Percentiles rank a stretch among this genome's conserved stretches.
These are phyloP conservation scores for Tetrax tetrax DNA, from an alignment of 2,113 vertebrate species.

Conservation along the genomic window DNA sequence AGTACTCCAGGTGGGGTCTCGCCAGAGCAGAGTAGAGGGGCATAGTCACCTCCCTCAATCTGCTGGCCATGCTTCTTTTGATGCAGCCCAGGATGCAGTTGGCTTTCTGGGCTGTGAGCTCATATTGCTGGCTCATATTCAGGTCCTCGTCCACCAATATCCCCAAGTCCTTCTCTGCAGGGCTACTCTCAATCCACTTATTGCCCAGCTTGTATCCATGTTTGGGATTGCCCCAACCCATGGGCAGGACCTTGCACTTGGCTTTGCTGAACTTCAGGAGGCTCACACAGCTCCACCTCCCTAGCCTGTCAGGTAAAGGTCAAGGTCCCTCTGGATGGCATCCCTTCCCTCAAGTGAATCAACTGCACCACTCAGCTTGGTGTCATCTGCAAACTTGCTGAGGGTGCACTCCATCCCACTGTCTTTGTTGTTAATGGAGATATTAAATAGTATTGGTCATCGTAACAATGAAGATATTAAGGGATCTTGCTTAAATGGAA, in stretches of 20 bases:
- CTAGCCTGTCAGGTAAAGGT: too few species aligned
- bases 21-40: background rate
- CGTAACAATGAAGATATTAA: background rate
- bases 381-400: background rate
- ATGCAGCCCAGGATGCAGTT: fast-evolving
- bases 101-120: background rate
- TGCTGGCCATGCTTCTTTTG: fast-evolving
- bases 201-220: fast-evolving
- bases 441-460: background rate
- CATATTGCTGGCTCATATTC: background rate
- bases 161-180: background rate
- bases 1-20: background rate
- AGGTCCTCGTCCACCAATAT: background rate
- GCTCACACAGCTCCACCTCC: fast-evolving
- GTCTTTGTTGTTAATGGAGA: background rate
- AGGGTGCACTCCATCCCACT: background rate
- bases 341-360: fast-evolving
- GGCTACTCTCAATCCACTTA: background rate
- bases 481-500: background rate
- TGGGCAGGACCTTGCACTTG: background rate
- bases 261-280: background rate
- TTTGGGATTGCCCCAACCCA: fast-evolving
- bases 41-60: background rate
- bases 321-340: background rate
- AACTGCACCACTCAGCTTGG: fast-evolving